phyloP scores from a whole-genome alignment of 2,797 vertebrate genomes.

The Sebastiscus albofasciatus region DNA sequence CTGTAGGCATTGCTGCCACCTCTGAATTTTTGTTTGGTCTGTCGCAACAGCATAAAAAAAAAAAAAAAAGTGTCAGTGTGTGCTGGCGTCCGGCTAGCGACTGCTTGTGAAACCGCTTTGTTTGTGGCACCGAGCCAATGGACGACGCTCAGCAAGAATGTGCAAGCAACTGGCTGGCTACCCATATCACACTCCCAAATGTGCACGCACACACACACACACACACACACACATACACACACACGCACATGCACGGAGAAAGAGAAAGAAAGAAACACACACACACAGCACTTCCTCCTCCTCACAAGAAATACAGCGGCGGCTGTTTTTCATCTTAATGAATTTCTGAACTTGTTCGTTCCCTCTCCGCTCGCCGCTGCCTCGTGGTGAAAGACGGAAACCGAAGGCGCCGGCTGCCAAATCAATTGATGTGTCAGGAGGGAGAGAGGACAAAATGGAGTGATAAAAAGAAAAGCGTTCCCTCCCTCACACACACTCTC shows the following conservation, averaged over 20 bases:
- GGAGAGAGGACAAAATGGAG: conserved; percentile 79
- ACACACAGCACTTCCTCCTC: conserved; percentile 36
- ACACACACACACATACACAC: conserved; percentile 5
- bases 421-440: conserved; percentile 81
- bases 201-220: conserved; percentile 12
- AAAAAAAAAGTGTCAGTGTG: conserved; percentile 10
- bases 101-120: conserved; percentile 30
- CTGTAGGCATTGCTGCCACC: conserved; percentile 10
- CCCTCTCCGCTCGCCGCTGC: conserved; percentile 58
- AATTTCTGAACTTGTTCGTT: conserved; percentile 74
- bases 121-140: conserved; percentile 44
- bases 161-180: conserved; percentile 30
- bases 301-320: conserved; percentile 47
- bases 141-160: conserved; percentile 13
- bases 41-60: conserved; percentile 9
- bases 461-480: conserved; percentile 73
- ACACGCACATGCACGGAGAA: not conserved
- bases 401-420: conserved; percentile 75
- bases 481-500: conserved; percentile 31
- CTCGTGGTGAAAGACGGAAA: conserved; percentile 59
- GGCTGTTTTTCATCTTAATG: conserved; percentile 79
- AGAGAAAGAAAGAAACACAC: not conserved
- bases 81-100: conserved; percentile 22
- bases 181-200: conserved; percentile 17
- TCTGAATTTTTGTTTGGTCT: conserved; percentile 16